Base-by-base conservation (phyloP, 2,888 invertebrate genomes). In the Euspilapteryx auroguttella region DNA sequence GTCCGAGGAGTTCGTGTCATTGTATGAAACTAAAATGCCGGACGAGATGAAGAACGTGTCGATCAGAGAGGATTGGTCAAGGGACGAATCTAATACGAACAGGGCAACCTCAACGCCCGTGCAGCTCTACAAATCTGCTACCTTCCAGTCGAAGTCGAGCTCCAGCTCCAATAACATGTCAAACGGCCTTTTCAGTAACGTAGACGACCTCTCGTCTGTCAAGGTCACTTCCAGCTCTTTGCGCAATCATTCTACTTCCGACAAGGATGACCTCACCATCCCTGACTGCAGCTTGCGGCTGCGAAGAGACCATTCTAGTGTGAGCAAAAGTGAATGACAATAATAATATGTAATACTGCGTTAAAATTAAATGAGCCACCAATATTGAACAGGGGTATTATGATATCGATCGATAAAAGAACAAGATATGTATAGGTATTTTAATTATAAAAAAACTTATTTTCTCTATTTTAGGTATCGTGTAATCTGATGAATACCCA, bases 101-200 rank as follows among this genome's bases (percentile, higher is more conserved):
- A 49, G 71, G 34, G 68, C 73, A n/a, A 82, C 82, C 3, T 82
- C 82, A 1, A 82, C 82, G 3, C 81, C 81, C 0, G 73, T 81
- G 5, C 76, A 73, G 33, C 55, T 65, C 12, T 73, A 61, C 39
- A 78, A 59, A 36, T 69, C 73, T 0, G 49, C 50, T 38, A 59
- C 59, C 1, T 75, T 64, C 38, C 63, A 61, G 32, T 65, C 78
- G 3, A 79, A 64, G 39, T 69, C 78, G 3, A 79, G 64, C 39
- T 69, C 77, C 2, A 66, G 69, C 38, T 78, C 78, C 1, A 76
- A 44, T 2, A 48, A 73, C 37, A 41, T 57, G 27, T 69, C 76
- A 3, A 71, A 73, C 32, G 64, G 68, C 3, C 45, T 77, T 25
- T 79, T 79, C 38, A 75, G 76, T 36, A 77, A 68, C 27, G 76